Percentiles rank a stretch among this genome's conserved stretches.
Conservation (phyloP, 2,888 invertebrate genomes). For the Rotaria sp. region DNA sequence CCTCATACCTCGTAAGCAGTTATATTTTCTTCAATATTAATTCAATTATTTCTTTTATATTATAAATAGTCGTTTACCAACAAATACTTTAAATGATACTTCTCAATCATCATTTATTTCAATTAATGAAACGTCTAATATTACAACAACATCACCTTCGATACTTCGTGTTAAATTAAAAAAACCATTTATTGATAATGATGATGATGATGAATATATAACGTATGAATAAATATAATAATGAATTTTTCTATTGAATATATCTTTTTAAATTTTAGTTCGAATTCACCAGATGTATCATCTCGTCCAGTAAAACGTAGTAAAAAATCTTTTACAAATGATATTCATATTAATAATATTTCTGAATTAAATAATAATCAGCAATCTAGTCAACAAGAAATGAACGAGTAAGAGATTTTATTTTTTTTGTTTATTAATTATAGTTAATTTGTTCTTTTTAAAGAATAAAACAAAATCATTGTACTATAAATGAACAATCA, state of each 20-base stretch:
- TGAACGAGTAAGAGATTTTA: neutral
- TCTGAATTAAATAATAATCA: neutral
- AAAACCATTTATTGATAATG: neutral
- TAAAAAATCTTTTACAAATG: neutral
- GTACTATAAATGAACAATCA: neutral
- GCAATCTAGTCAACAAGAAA: neutral
- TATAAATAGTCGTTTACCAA: neutral
- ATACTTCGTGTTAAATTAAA: neutral
- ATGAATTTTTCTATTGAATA: neutral
- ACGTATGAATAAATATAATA: neutral
- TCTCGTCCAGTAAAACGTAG: conserved; percentile 1
- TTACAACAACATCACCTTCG: neutral
- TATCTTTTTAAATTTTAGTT: neutral
- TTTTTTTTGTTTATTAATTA: too few relatives aligned
- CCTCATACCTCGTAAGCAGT: neutral
- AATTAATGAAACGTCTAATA: neutral
- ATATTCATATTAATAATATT: neutral
- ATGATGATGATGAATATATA: neutral
- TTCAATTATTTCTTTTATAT: neutral
- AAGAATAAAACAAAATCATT: conserved; percentile 10
- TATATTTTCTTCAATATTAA: neutral
- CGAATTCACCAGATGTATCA: neutral
- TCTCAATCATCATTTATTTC: neutral
- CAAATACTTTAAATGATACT: neutral
- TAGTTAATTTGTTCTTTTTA: too few relatives aligned